phyloP scores from a whole-genome alignment of 2,797 vertebrate genomes.

The Microctenopoma stevenorrisi region DNA sequence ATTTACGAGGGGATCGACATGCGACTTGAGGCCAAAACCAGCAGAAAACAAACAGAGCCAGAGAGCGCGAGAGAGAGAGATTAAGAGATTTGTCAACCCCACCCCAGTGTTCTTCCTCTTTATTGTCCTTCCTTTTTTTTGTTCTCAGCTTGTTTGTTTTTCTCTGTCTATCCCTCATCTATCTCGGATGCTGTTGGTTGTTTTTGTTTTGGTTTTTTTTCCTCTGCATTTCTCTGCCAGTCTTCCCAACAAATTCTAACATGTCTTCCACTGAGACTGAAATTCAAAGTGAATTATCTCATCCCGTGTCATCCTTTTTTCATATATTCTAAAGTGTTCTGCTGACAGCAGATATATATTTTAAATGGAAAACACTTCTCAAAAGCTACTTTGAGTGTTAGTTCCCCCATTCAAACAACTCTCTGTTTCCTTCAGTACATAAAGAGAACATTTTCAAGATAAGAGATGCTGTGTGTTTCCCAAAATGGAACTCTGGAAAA shows the following conservation, averaged over 20 bases:
- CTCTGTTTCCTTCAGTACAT: neutral
- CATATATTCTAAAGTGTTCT: neutral
- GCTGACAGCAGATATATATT: slow-evolving; percentile 14
- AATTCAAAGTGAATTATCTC: slow-evolving; percentile 30
- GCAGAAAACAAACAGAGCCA: slow-evolving; percentile 68
- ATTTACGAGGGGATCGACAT: slow-evolving; percentile 72
- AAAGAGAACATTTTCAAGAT: neutral
- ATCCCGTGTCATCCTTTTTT: slow-evolving; percentile 2
- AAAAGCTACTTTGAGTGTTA: neutral
- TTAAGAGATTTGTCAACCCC: slow-evolving; percentile 71
- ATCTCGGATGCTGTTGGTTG: slow-evolving; percentile 11
- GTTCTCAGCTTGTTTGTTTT: slow-evolving; percentile 47
- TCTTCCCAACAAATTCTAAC: slow-evolving; percentile 8
- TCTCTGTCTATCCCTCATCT: slow-evolving; percentile 15
- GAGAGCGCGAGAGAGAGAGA: slow-evolving; percentile 56
- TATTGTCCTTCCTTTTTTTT: slow-evolving; percentile 47
- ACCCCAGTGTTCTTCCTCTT: slow-evolving; percentile 38
- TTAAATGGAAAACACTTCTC: slow-evolving; percentile 34
- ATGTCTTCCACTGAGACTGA: slow-evolving; percentile 12
- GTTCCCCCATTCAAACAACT: neutral
- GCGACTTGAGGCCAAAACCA: slow-evolving; percentile 59
- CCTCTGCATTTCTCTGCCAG: slow-evolving; percentile 5
- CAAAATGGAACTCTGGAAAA: neutral
- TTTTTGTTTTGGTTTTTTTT: neutral
- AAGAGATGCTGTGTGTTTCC: neutral